Conservation (phyloP, 2,888 invertebrate genomes). For the Eudemis profundana region DNA sequence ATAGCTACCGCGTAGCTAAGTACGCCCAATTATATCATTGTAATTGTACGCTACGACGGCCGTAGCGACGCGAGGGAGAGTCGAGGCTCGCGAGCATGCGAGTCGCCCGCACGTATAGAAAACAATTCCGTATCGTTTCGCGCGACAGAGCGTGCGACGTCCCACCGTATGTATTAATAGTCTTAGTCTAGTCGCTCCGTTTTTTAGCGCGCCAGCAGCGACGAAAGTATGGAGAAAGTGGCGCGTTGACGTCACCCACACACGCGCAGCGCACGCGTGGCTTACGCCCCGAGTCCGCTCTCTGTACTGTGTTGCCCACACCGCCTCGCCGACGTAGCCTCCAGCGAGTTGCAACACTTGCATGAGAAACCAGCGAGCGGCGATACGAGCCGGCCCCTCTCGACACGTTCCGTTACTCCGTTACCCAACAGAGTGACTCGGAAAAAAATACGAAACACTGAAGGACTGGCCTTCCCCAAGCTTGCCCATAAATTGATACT, state of each 20-base stretch:
- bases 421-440: constrained; percentile 68
- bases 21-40: constrained; percentile 18
- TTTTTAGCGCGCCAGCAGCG: constrained; percentile 82
- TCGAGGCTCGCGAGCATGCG: constrained; percentile 60
- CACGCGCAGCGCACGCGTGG: constrained; percentile 75
- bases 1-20: constrained; percentile 11
- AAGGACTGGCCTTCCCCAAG: constrained; percentile 63
- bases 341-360: constrained; percentile 71
- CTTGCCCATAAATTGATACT: constrained; percentile 64
- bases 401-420: constrained; percentile 83
- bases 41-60: constrained; percentile 41
- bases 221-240: constrained; percentile 86
- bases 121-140: constrained; percentile 76
- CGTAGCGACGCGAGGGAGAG: constrained; percentile 56
- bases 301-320: constrained; percentile 52
- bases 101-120: constrained; percentile 63
- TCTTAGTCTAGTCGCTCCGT: constrained; percentile 73
- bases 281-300: constrained; percentile 62
- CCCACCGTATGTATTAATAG: constrained; percentile 79
- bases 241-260: constrained; percentile 83
- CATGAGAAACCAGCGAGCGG: constrained; percentile 74
- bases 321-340: constrained; percentile 60
- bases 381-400: constrained; percentile 78
- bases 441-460: constrained; percentile 51
- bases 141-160: constrained; percentile 75